These are phyloP conservation scores for Meda fulgida DNA, from an alignment of 2,797 vertebrate genomes.

Conservation along the genomic window DNA sequence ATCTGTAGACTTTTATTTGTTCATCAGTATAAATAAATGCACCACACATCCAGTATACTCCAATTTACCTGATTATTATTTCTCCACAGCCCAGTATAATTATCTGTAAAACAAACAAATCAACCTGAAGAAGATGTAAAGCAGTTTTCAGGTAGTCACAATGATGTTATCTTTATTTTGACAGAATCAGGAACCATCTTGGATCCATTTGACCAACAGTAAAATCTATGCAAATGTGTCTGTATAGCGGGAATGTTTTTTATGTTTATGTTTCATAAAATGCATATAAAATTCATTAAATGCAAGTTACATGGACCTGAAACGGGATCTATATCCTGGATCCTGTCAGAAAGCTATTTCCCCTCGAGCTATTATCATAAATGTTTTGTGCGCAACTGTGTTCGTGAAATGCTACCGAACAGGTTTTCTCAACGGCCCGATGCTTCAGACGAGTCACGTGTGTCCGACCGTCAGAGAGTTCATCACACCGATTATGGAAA, in stretches of 20 bases:
- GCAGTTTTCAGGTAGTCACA: too few species aligned
- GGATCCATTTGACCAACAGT: constrained; percentile 12
- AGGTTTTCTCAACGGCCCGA: constrained; percentile 16
- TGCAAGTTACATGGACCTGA: neutral
- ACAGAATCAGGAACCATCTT: neutral
- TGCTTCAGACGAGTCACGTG: neutral
- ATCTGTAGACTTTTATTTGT: neutral
- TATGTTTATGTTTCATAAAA: neutral
- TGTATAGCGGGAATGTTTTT: neutral
- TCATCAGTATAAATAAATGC: neutral
- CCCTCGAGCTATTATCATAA: neutral
- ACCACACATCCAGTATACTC: neutral
- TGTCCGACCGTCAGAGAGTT: too few species aligned
- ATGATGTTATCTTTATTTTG: neutral
- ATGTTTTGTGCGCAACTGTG: neutral
- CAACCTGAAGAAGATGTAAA: neutral
- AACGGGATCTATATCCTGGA: neutral
- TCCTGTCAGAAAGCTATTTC: neutral
- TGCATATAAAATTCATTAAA: neutral
- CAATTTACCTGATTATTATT: neutral
- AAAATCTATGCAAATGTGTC: constrained; percentile 41
- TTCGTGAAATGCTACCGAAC: neutral
- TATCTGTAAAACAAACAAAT: neutral
- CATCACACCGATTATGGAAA: neutral
- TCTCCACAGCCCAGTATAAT: too few species aligned